A percentile compares a stretch with the other conserved stretches of the same genome.
Evolutionary conservation across 2,113 vertebrate species (phyloP).

Genomic region (Australoheros scitulus): DNA sequence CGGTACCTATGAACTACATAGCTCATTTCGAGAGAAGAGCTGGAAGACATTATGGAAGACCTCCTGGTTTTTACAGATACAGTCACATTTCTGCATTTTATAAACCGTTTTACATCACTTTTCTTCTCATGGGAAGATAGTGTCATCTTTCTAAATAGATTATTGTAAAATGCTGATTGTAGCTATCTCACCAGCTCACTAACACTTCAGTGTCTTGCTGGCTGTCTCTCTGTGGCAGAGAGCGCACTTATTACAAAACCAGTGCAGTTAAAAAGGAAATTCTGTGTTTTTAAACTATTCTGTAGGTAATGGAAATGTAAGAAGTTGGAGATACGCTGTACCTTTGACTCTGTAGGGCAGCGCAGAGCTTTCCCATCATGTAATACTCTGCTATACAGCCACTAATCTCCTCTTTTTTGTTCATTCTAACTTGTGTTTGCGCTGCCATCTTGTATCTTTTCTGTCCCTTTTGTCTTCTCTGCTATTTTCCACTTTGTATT

Average conservation of each 20-base stretch:
- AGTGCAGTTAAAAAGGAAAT: neutral
- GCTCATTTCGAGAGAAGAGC: neutral
- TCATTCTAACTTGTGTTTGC: neutral
- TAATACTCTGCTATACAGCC: neutral
- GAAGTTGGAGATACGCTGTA: neutral
- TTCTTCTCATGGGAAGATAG: neutral
- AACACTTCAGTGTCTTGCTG: neutral
- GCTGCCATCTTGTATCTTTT: neutral
- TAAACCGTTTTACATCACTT: neutral
- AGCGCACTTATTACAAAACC: neutral
- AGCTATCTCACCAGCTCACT: neutral
- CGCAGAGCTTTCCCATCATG: neutral
- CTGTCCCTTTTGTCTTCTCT: neutral
- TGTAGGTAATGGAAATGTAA: neutral
- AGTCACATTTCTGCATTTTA: neutral
- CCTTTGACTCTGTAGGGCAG: neutral
- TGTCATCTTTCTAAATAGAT: neutral
- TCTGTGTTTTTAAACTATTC: neutral
- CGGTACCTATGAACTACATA: neutral
- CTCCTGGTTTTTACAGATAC: neutral
- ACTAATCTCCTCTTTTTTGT: neutral
- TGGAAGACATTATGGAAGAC: neutral
- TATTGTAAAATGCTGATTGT: neutral
- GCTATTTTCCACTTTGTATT: slow-evolving; percentile 14
- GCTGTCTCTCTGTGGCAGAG: neutral